Percentiles rank a stretch among this genome's conserved stretches.
phyloP scores from a whole-genome alignment of 2,797 vertebrate species.

The Pygocentrus nattereri region DNA sequence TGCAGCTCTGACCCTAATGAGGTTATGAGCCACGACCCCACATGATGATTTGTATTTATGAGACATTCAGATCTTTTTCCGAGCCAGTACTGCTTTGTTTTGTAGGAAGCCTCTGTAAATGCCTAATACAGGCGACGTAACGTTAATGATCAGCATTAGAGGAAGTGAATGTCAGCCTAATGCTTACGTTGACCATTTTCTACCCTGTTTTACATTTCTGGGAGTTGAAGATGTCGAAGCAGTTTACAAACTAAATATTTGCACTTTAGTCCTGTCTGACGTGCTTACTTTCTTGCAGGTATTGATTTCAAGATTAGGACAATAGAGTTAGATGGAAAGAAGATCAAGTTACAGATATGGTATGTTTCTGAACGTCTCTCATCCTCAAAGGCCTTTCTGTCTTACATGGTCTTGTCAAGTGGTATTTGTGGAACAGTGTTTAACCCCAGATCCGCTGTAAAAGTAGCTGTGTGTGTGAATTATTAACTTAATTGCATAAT shows the following conservation, averaged over 20 bases:
- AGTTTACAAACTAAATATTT: neutral
- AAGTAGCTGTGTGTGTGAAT: neutral
- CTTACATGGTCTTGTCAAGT: neutral
- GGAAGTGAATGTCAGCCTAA: neutral
- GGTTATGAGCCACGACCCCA: too few species aligned
- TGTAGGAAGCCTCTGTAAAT: neutral
- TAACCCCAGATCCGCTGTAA: neutral
- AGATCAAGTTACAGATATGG: conserved; percentile 98
- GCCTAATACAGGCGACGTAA: neutral
- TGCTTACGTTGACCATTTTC: neutral
- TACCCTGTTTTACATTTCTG: neutral
- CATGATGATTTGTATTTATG: too few species aligned
- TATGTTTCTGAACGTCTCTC: conserved; percentile 70
- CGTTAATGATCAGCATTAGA: neutral
- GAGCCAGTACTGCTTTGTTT: neutral
- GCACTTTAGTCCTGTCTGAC: conserved; percentile 1
- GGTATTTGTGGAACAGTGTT: neutral
- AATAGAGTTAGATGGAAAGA: conserved; percentile 96
- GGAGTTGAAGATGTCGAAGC: neutral
- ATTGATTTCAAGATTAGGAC: conserved; percentile 99
- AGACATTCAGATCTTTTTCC: too few species aligned
- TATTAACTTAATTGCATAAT: neutral
- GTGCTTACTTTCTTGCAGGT: conserved; percentile 74
- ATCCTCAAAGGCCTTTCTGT: neutral
- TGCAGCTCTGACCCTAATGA: too few species aligned